Base-by-base conservation (phyloP, 2,888 invertebrate species). In the Andrena dorsata region DNA sequence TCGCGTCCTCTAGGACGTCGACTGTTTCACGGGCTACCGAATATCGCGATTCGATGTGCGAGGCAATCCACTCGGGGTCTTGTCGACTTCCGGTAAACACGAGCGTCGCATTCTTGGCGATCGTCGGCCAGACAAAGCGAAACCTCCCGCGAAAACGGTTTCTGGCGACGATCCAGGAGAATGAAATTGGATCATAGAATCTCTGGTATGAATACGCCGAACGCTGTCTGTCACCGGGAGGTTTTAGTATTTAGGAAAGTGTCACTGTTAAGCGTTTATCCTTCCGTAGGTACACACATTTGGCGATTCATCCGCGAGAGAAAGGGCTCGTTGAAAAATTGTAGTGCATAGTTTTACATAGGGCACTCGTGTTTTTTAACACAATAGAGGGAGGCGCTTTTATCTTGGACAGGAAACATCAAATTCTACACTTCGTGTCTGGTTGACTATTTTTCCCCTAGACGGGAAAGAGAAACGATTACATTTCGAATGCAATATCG, bases 21-120 rank as follows among this genome's bases (percentile, higher is more conserved):
- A 71, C 79, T 80, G 83, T 80, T 87, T 83, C 82, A 82, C 80
- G 86, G 74, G 65, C 85, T 80, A 70, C 70, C 88, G 82, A 87
- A 73, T 84, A 83, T 79, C 80, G 75, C 79, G 80, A 82, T 82
- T 79, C 82, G 81, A 76, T 80, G 80, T 75, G 81, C 47, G 72
- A 76, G 75, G 60, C 85, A 80, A 87, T 81, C 72, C 75, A 64
- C 71, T 61, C 8, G 63, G 63, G 70, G 73, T 82, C 81, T 81
- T 76, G 73, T 60, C 78, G 75, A 80, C 75, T 82, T 80, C 86
- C 76, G 61, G 75, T 63, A 83, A 71, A 77, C 74, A 82, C 30
- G 68, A 49, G 35, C 23, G 10, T 49, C 26, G 69, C 35, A 35
- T 72, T 69, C 68, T 69, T 60, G n/a, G 10, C 35, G 63, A 66